These are phyloP conservation scores for Ameiurus melas DNA, from an alignment of 2,113 vertebrate genomes.

Conservation along the genomic window DNA sequence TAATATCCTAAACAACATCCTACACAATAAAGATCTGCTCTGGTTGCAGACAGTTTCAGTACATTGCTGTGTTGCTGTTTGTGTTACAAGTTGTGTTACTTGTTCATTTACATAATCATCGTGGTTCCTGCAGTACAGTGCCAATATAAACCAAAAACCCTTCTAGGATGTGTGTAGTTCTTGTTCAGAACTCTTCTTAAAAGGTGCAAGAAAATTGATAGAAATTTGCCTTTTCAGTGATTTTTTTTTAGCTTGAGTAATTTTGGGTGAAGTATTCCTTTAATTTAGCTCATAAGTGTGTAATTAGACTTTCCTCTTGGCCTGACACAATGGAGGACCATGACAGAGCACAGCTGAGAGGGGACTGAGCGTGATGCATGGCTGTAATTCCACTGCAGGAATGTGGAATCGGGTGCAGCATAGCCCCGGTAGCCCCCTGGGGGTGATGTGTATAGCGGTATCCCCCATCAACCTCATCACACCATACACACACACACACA, in stretches of 20 bases:
- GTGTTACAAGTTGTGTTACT: neutral
- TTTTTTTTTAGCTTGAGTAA: conserved; percentile 1
- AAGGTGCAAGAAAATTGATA: neutral
- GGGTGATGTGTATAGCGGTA: conserved; percentile 35
- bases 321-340: conserved; percentile 4
- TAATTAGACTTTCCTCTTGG: conserved; percentile 29
- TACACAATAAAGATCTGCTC: neutral
- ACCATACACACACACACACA: conserved; percentile 54
- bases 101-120: neutral
- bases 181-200: neutral
- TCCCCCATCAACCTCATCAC: conserved; percentile 30
- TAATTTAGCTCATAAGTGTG: conserved; percentile 14
- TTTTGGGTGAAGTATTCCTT: conserved; percentile 20
- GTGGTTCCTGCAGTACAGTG: neutral
- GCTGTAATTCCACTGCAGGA: conserved; percentile 75
- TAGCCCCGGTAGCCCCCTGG: neutral
- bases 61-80: neutral
- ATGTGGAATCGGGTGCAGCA: conserved; percentile 61
- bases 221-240: neutral
- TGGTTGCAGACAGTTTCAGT: neutral
- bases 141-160: neutral
- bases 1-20: neutral
- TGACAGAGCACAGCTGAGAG: conserved; percentile 36
- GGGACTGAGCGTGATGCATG: conserved; percentile 68
- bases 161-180: neutral